phyloP scores from a whole-genome alignment of 2,113 vertebrate genomes.

The Aythya baeri region DNA sequence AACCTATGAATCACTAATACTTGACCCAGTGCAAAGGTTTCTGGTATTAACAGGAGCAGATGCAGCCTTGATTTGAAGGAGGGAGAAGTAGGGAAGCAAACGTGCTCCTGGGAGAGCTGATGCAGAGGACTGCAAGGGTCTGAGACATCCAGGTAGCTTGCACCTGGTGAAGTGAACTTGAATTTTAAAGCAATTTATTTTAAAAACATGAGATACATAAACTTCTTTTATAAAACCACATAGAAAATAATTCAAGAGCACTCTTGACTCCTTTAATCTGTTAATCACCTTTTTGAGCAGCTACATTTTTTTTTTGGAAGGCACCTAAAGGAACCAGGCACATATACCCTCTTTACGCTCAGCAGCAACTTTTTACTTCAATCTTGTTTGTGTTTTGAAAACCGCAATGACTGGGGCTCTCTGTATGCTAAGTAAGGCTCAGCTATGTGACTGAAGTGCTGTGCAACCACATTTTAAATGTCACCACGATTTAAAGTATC shows the following conservation, averaged over 20 bases:
- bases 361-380: background rate
- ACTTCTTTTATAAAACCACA: background rate
- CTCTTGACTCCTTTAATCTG: background rate
- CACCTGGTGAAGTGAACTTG: background rate
- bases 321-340: background rate
- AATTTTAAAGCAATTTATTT: background rate
- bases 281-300: background rate
- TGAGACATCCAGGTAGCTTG: background rate
- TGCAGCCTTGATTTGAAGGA: background rate
- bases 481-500: background rate
- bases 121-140: background rate
- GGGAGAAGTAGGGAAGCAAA: background rate
- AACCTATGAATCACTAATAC: background rate
- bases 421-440: background rate
- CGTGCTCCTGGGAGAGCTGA: background rate
- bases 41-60: background rate
- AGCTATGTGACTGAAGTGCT: background rate
- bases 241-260: background rate
- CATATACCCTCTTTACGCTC: background rate
- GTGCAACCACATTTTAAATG: background rate
- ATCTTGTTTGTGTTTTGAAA: background rate
- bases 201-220: background rate
- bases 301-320: background rate
- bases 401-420: background rate
- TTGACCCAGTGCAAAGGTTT: background rate